Base-by-base conservation (phyloP, 2,888 invertebrate genomes). In the Drosophila sordidula region DNA sequence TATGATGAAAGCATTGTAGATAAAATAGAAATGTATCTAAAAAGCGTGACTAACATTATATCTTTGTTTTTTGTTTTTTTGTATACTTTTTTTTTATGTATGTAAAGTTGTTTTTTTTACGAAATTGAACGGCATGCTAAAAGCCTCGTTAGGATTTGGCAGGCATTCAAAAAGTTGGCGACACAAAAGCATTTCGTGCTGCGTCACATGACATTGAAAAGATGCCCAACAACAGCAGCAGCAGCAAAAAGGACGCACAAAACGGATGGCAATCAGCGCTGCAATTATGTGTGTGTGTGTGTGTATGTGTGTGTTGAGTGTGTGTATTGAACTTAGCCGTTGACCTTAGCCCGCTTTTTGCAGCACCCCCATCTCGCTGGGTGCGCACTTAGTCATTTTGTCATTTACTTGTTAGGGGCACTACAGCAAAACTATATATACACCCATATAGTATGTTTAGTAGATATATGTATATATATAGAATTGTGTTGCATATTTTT, bases 281-380 rank as follows among this genome's bases (percentile, higher is more conserved):
- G 70, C 72, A 74, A 82, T 78, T 75, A 66, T 69, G 49, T 68
- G 42, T 58, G 42, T 50, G 22, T 45, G 51, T 39, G 38, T 44
- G 32, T 62, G 38, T 32, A 25, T 58, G 51, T 34, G n/a, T 52
- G 39, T 52, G 26, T 2, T 26, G 26, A 26, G 26, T 26, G 39
- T 80, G 68, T 61, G 14, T 78, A 87, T 84, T 85, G 89, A 87
- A 89, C 89, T 73, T 84, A 75, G 81, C 55, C 52, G 69, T 69
- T 87, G 89, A 89, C 85, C 85, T 85, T 85, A 85, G 85, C 85
- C 85, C 77, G 73, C 64, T 75, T 85, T 89, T 34, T 32, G 50
- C 38, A 6, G 14, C 49, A 50, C 44, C 29, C 41, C 26, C 54
- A 54, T 64, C 49, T 44, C 62, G 56, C 62, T 49, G 55, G 56